Conservation (phyloP, 2,888 invertebrate genomes). For the Drosophila prolongata region DNA sequence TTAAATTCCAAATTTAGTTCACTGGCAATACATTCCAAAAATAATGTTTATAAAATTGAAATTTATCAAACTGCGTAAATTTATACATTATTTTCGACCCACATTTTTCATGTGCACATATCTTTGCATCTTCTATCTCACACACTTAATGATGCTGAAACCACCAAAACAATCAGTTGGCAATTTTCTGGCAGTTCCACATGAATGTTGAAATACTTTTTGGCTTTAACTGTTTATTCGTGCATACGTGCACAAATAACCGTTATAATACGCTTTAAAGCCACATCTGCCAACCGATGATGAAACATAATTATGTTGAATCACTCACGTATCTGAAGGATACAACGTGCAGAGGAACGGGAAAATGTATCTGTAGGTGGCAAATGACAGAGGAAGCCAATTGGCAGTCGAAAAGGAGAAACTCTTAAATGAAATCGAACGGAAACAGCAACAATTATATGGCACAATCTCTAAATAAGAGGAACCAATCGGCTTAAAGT, state of each 20-base stretch:
- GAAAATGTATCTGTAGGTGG: conserved; percentile 38
- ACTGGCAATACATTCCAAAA: too few species aligned
- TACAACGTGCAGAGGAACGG: conserved; percentile 39
- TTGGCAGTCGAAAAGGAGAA: conserved; percentile 1
- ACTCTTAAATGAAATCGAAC: conserved; percentile 28
- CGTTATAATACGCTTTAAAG: conserved; percentile 69
- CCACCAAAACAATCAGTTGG: conserved; percentile 64
- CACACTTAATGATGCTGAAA: conserved; percentile 55
- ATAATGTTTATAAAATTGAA: too few species aligned
- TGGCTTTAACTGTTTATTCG: conserved; percentile 73
- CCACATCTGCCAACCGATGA: conserved; percentile 42
- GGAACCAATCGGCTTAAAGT: conserved; percentile 14
- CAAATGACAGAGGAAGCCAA: conserved; percentile 22
- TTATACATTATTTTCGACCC: background rate
- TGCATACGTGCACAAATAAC: conserved; percentile 66
- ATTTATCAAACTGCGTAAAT: too few species aligned
- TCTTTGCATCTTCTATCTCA: conserved; percentile 12
- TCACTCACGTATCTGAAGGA: conserved; percentile 68
- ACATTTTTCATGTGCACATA: background rate
- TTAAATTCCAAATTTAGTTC: too few species aligned
- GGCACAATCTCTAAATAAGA: conserved; percentile 8
- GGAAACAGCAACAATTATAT: conserved; percentile 29
- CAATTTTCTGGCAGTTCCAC: conserved; percentile 54
- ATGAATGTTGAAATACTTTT: conserved; percentile 69
- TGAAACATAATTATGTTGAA: conserved; percentile 71